A percentile compares a stretch with the other conserved stretches of the same genome.
These are phyloP conservation scores for Scrobipalpa costella DNA, from an alignment of 2,888 invertebrate species.

Conservation along the genomic window DNA sequence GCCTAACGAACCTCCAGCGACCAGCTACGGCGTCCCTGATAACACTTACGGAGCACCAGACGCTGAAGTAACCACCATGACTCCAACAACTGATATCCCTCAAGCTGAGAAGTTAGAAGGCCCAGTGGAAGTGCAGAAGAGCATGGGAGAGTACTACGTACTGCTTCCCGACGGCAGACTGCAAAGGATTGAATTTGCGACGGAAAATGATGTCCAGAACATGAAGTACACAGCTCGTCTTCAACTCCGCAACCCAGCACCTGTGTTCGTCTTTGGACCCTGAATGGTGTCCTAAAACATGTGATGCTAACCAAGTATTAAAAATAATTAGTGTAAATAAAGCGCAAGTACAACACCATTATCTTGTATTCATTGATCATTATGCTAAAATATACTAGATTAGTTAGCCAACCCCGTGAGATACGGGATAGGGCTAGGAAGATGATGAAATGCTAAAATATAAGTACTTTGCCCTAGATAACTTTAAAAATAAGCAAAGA, in stretches of 20 bases:
- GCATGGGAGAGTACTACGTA: slow-evolving; percentile 83
- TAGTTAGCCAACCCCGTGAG: no score
- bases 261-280: slow-evolving; percentile 58
- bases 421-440: no score
- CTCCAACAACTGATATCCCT: slow-evolving; percentile 62
- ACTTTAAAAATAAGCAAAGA: no score
- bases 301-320: slow-evolving; percentile 15
- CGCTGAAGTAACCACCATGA: slow-evolving; percentile 52
- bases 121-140: slow-evolving; percentile 69
- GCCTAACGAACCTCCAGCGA: slow-evolving; percentile 59
- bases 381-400: background rate
- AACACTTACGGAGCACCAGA: slow-evolving; percentile 59
- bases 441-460: no score
- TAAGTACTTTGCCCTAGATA: background rate
- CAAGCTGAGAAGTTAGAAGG: slow-evolving; percentile 62
- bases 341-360: slow-evolving; percentile 21
- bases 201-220: slow-evolving; percentile 73
- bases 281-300: slow-evolving; percentile 35
- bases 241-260: slow-evolving; percentile 71
- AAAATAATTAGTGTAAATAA: slow-evolving; percentile 17
- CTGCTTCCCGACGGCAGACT: slow-evolving; percentile 83
- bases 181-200: slow-evolving; percentile 82
- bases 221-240: slow-evolving; percentile 83
- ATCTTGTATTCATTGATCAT: background rate
- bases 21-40: slow-evolving; percentile 60